Evolutionary conservation across 2,797 vertebrate species (phyloP), one percentile per base, ranked within the genome.

Genomic region (Darevskia nairensis): DNA sequence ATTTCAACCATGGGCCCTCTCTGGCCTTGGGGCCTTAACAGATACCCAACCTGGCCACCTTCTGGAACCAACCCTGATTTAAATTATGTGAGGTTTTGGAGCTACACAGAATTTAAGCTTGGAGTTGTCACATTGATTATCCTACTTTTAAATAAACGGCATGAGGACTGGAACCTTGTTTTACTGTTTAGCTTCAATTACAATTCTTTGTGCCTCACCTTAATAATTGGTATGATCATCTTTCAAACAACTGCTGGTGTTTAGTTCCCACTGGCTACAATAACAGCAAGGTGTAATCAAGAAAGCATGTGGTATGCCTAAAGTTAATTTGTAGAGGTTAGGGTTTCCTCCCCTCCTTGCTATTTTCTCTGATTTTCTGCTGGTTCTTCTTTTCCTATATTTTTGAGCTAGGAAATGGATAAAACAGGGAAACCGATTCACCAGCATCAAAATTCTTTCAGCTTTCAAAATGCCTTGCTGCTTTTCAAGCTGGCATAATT

Each of bases 121-220:
- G 35, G 21, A 19, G 39, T 41, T 27, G 11, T 41, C 41, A 11
- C 27, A 17, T 59, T 80, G 3, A 23, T 66, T 2, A 80, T 11
- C 32, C 21, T 39, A 3, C 32, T 66, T 80, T 81, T 39, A 81
- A 25, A 64, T 80, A 68, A 69, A 21, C 46, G 25, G 10, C 35
- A 27, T 82, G 66, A 82, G 39, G 6, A 29, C 27, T 82, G 68
- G 61, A 82, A 11, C 11, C 39, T 82, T 69, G 25, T 21, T 82
- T 82, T 17, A 11, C 77, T 77, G 7, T 35, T 91, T 59, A 80
- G 85, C 66, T 0, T 69, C 3, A n/a, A 46, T 13, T 86, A 41
- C 84, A 71, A 68, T 64, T 74, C 88, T 0, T 66, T 89, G 84
- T 21, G 86, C 69, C 2, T 74, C 35, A 21, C 84, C 68, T 9